Percentiles rank a stretch among this genome's conserved stretches.
These are phyloP conservation scores for Nomia melanderi DNA, from an alignment of 1,140 invertebrate species.

Conservation along the genomic window DNA sequence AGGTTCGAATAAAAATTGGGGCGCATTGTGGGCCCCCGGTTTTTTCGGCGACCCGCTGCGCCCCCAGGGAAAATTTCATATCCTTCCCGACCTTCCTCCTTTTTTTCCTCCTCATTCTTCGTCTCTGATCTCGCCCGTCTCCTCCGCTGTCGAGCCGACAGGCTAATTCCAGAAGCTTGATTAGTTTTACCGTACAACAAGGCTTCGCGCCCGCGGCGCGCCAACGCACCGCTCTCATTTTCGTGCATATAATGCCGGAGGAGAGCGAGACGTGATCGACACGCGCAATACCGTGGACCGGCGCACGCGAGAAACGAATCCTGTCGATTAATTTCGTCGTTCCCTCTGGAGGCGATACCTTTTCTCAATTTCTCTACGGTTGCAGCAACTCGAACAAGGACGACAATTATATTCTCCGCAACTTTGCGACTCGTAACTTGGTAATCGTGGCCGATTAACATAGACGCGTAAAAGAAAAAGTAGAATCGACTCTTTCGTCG, in stretches of 20 bases:
- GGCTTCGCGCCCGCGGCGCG: slow-evolving; percentile 28
- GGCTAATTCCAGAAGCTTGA: slow-evolving; percentile 71
- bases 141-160: neutral
- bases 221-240: slow-evolving; percentile 25
- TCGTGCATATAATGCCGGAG: slow-evolving; percentile 18
- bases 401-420: no score
- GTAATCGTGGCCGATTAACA: no score
- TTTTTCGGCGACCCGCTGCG: slow-evolving; percentile 52
- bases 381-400: no score
- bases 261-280: slow-evolving; percentile 15
- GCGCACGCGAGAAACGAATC: slow-evolving; percentile 16
- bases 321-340: slow-evolving; percentile 25
- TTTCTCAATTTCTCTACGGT: no score
- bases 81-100: slow-evolving; percentile 61
- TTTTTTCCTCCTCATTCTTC: slow-evolving; percentile 40
- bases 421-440: no score
- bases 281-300: slow-evolving; percentile 2
- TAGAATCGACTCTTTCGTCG: no score
- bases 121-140: no score
- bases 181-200: slow-evolving; percentile 64
- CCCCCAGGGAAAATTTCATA: slow-evolving; percentile 68
- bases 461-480: no score
- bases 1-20: slow-evolving; percentile 67
- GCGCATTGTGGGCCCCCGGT: slow-evolving; percentile 66
- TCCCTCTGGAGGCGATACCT: no score